Conservation (phyloP, 1,140 invertebrate genomes). For the Polypedilum vanderplanki region DNA sequence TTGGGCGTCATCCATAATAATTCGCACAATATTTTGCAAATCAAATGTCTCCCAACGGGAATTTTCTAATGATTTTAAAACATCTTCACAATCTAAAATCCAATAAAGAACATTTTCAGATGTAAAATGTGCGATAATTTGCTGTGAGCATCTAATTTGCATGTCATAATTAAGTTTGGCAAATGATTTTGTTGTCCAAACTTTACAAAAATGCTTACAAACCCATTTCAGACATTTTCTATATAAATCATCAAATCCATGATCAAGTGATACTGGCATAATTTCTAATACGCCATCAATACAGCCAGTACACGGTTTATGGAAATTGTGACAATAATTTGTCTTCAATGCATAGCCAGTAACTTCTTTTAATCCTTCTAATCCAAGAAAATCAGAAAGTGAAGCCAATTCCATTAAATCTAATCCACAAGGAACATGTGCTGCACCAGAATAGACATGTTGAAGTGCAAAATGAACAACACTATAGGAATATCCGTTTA, state of each 20-base stretch:
- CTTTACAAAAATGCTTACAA: slow-evolving; percentile 70
- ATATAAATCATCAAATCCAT: slow-evolving; percentile 80
- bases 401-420: slow-evolving; percentile 79
- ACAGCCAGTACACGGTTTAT: slow-evolving; percentile 72
- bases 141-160: slow-evolving; percentile 72
- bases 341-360: slow-evolving; percentile 78
- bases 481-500: slow-evolving; percentile 76
- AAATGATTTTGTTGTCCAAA: slow-evolving; percentile 82
- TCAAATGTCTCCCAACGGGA: slow-evolving; percentile 62
- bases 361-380: slow-evolving; percentile 85
- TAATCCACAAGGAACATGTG: slow-evolving; percentile 75
- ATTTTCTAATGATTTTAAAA: slow-evolving; percentile 58
- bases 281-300: slow-evolving; percentile 73
- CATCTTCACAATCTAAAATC: slow-evolving; percentile 61
- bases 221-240: slow-evolving; percentile 78
- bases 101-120: slow-evolving; percentile 57
- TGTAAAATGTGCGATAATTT: slow-evolving; percentile 58
- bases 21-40: slow-evolving; percentile 57
- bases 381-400: slow-evolving; percentile 75
- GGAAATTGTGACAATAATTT: slow-evolving; percentile 85
- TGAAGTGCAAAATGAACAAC: slow-evolving; percentile 82
- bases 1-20: slow-evolving; percentile 58
- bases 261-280: slow-evolving; percentile 69
- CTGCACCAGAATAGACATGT: slow-evolving; percentile 85
- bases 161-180: slow-evolving; percentile 71